Percentiles rank a stretch among this genome's conserved stretches.
These are phyloP conservation scores for Calephelis nemesis DNA, from an alignment of 1,140 invertebrate species.

Conservation along the genomic window DNA sequence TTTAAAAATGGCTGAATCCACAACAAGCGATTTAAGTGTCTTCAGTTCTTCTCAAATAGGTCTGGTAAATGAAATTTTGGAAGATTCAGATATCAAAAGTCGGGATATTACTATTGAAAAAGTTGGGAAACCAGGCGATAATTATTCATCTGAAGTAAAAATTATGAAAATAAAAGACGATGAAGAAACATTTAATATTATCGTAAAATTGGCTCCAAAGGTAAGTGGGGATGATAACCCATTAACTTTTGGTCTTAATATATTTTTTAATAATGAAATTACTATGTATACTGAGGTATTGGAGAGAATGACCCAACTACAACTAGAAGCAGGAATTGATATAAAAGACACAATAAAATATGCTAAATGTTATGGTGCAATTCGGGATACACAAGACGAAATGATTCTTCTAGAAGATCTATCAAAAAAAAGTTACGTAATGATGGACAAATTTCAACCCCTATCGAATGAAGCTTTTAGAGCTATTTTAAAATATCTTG, in stretches of 20 bases:
- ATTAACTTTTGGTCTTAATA: background rate
- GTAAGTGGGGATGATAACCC: background rate
- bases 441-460: constrained; percentile 66
- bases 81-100: background rate
- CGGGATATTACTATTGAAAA: background rate
- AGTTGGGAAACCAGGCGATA: background rate
- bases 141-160: constrained; percentile 1
- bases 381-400: background rate
- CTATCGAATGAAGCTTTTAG: constrained; percentile 58
- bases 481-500: background rate
- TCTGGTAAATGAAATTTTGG: background rate
- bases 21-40: background rate
- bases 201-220: constrained; percentile 1
- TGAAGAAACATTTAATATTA: background rate
- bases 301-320: background rate
- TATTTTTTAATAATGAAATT: constrained; percentile 14
- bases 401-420: constrained; percentile 73
- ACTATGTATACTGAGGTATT: constrained; percentile 36
- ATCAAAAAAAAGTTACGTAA: constrained; percentile 52
- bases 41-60: constrained; percentile 3
- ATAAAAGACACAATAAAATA: background rate
- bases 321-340: background rate
- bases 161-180: background rate
- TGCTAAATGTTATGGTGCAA: constrained; percentile 2
- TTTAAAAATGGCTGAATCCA: background rate